Evolutionary conservation across 2,797 vertebrate genomes (phyloP), one percentile per base, ranked within the genome.

Genomic region (Malacoctenus gilli): DNA sequence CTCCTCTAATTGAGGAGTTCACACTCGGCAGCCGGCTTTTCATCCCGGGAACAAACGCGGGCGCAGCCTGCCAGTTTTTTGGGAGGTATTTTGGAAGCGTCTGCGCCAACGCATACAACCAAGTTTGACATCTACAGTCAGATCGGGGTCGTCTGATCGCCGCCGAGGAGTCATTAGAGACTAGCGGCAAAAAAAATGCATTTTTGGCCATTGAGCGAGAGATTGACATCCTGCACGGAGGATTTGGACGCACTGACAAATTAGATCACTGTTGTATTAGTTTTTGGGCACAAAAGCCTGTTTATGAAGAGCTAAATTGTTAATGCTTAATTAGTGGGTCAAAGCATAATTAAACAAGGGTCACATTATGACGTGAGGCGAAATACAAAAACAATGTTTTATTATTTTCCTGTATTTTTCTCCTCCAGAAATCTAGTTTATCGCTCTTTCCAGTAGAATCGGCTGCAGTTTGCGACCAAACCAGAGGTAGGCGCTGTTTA

Each of bases 1-100:
- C 63, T 35, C 52, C 50, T 57, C 79, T 87, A 85, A 89, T 83
- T 80, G 80, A 83, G 38, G 76, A 64, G 67, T 70, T 86, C 66
- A 76, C 80, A 81, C 75, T 82, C 79, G 82, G 79, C 77, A 80
- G 50, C 28, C 2, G 51, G 59, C n/a, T 28, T 37, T 32, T 62
- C 57, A 62, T 74, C 75, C 66, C 71, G 16, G 23, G 40, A 59
- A 59, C 55, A 35, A n/a, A 37, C 3, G 2, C 53, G 21, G 70
- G 38, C 5, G 40, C 38, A 30, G 59, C 40, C 40, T 39, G 71
- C 66, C 59, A n/a, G 42, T 59, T n/a, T n/a, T n/a, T 68, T 38
- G 69, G 67, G 77, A 74, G 75, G 35, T 39, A 50, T 79, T 80
- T 28, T 7, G 15, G 28, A 48, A 35, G n/a, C 0, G 15, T 6